Base-by-base conservation (phyloP, 2,797 vertebrate species). In the Danio kyathit region DNA sequence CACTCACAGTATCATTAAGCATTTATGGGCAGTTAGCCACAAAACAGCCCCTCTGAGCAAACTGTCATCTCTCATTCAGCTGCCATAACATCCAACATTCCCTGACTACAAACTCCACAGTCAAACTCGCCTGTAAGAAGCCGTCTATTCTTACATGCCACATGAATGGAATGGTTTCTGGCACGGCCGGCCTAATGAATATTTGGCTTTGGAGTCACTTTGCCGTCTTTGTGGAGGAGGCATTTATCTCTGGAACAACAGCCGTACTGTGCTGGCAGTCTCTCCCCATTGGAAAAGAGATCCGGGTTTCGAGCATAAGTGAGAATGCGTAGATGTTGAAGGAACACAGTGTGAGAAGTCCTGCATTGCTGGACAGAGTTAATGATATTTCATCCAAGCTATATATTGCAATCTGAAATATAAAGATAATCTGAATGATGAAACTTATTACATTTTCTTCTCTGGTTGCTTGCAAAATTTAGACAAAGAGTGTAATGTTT, bases 211-310 rank as follows among this genome's bases (percentile, higher is more conserved):
- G 56, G 57, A 78, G 64, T 66, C 79, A 73, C 82, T 86, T 73
- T 75, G 61, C 79, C 48, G 13, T 79, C 65, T 71, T 80, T 84
- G 73, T 74, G 61, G 66, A 48, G 43, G 56, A 61, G 46, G 76
- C 57, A 82, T 86, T 84, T 80, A 84, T 82, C 82, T 75, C 11
- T 64, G 61, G 69, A 80, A 84, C 80, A 84, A 84, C 76, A 71
- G 64, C 41, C 51, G 41, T 72, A 86, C 76, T 82, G 85, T 77
- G 72, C 67, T 82, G 79, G 76, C 54, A 83, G 69, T 54, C 56
- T 38, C 54, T 75, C 13, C 54, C 41, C 17, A 59, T 16, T 59
- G 75, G 40, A 60, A 63, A 43, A 79, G 29, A 81, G 74, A 81
- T 71, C 77, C 41, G 78, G 72, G 51, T 76, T 80, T 75, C 46